Evolutionary conservation across 2,113 vertebrate species (phyloP).

Genomic region (Amazona vittata): DNA sequence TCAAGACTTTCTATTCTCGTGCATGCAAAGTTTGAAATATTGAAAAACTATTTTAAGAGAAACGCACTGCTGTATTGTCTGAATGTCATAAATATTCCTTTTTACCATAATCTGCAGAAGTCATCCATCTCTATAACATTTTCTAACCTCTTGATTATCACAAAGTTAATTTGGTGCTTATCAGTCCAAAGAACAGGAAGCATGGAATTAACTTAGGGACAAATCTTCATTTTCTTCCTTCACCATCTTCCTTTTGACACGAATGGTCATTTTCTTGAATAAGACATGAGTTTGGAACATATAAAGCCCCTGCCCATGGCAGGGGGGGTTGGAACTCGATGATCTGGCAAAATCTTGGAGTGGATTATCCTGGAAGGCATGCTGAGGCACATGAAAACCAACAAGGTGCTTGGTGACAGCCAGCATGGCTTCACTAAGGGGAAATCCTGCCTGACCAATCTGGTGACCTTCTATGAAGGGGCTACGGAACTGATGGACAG

Average conservation of each 20-base stretch:
- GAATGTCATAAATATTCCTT: not conserved
- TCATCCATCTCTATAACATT: not conserved
- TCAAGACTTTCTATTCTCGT: not conserved
- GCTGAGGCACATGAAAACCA: too few relatives aligned
- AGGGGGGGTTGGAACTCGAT: too few relatives aligned
- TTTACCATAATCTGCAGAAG: conserved; percentile 2
- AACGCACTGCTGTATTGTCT: not conserved
- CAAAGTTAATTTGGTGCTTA: conserved; percentile 27
- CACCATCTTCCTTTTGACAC: not conserved
- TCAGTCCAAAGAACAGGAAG: conserved; percentile 18
- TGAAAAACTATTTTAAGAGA: not conserved
- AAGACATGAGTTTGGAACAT: not conserved
- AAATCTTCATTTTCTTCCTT: conserved; percentile 13
- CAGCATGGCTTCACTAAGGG: too few relatives aligned
- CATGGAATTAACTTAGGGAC: conserved; percentile 30
- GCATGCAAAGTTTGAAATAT: not conserved
- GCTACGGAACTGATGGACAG: too few relatives aligned
- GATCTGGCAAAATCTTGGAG: too few relatives aligned
- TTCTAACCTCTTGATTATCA: conserved; percentile 28
- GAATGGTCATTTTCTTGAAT: not conserved
- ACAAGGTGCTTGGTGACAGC: too few relatives aligned
- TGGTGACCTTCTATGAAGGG: too few relatives aligned
- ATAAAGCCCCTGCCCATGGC: not conserved
- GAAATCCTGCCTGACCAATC: too few relatives aligned
- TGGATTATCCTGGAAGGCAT: too few relatives aligned